A percentile compares a stretch with the other conserved stretches of the same genome.
Conservation (phyloP, 1,140 invertebrate genomes). For the Dolichoris vasculosae region DNA sequence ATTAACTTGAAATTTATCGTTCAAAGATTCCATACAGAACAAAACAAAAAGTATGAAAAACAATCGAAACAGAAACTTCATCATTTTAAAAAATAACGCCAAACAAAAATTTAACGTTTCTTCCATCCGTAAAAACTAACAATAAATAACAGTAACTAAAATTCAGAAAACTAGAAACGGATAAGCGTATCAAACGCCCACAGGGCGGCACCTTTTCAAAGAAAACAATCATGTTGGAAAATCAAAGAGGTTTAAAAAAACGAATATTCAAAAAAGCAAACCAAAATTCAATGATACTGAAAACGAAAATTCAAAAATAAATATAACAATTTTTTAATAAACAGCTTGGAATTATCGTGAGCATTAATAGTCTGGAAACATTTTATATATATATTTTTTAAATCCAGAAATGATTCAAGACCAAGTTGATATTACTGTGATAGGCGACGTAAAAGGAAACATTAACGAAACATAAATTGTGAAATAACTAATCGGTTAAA, state of each 20-base stretch:
- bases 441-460: not conserved
- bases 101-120: constrained; percentile 50
- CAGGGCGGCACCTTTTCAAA: constrained; percentile 57
- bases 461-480: not conserved
- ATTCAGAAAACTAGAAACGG: constrained; percentile 53
- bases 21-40: not conserved
- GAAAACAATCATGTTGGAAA: constrained; percentile 39
- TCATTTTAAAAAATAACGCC: constrained; percentile 1
- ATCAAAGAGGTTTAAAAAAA: constrained; percentile 35
- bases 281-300: constrained; percentile 15
- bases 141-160: constrained; percentile 48
- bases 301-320: constrained; percentile 47
- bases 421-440: not conserved
- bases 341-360: constrained; percentile 2
- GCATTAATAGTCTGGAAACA: constrained; percentile 1
- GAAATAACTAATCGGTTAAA: not conserved
- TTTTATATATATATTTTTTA: not conserved
- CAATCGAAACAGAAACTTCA: constrained; percentile 55
- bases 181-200: constrained; percentile 60
- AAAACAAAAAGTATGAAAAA: constrained; percentile 35
- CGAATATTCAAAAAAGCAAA: constrained; percentile 33
- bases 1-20: constrained; percentile 58
- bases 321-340: constrained; percentile 33
- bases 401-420: not conserved
- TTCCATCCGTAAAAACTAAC: constrained; percentile 40